Percentiles rank a stretch among this genome's conserved stretches.
These are phyloP conservation scores for Crocidura indochinensis DNA, from an alignment of 2,797 vertebrate genomes.

Conservation along the genomic window DNA sequence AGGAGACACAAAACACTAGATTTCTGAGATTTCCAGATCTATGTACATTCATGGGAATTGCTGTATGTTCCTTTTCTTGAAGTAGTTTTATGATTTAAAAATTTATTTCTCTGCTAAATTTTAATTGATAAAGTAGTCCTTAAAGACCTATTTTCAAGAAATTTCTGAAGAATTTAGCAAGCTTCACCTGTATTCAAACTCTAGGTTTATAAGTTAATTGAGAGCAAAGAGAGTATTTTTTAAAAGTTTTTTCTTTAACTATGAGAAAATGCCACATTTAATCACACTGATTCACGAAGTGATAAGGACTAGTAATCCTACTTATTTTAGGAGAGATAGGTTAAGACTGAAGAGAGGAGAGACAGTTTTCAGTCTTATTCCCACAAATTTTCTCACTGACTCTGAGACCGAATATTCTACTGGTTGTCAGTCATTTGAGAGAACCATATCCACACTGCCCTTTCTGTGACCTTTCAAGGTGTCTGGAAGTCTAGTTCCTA, in stretches of 20 bases:
- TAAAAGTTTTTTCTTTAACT: slow-evolving; percentile 30
- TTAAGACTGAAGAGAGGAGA: not conserved
- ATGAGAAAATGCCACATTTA: not conserved
- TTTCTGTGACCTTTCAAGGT: slow-evolving; percentile 1
- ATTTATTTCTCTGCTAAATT: slow-evolving; percentile 42
- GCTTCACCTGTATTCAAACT: slow-evolving; percentile 2
- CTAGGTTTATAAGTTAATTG: not conserved
- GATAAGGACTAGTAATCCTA: not conserved
- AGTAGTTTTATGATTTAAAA: not conserved
- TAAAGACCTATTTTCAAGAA: slow-evolving; percentile 26
- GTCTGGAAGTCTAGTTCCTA: not conserved
- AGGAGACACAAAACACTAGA: not conserved
- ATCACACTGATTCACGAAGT: not conserved
- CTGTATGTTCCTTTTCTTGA: not conserved
- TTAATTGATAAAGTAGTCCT: not conserved
- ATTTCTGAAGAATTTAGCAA: not conserved
- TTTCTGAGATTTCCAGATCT: not conserved
- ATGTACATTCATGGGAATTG: not conserved
- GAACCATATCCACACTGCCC: not conserved
- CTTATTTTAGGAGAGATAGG: not conserved
- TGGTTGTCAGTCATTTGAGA: not conserved
- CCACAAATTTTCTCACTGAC: not conserved
- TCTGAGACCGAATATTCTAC: not conserved
- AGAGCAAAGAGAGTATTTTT: slow-evolving; percentile 21
- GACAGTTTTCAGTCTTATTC: not conserved